These are phyloP conservation scores for Pterocles gutturalis DNA, from an alignment of 2,113 vertebrate genomes.

Conservation along the genomic window DNA sequence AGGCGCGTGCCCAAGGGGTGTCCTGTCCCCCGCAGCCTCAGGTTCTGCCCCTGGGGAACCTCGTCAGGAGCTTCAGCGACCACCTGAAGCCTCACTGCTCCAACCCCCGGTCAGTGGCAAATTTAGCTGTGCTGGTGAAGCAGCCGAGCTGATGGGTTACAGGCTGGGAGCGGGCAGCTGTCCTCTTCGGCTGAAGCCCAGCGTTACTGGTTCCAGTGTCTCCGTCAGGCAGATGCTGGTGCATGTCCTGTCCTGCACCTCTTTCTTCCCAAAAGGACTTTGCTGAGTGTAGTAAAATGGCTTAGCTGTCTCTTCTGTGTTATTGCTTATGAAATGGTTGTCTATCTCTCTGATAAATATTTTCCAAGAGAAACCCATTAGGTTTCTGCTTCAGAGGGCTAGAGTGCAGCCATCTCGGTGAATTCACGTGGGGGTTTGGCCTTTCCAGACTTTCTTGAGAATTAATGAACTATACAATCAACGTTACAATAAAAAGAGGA, in stretches of 20 bases:
- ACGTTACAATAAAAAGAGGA: neutral
- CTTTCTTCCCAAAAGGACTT: neutral
- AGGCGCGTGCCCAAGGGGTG: fast-evolving
- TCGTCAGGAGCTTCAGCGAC: neutral
- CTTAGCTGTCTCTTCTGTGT: neutral
- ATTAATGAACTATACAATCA: fast-evolving
- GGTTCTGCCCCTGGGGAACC: neutral
- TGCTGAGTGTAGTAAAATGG: neutral
- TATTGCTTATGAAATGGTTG: neutral
- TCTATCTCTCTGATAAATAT: neutral
- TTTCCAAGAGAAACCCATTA: neutral
- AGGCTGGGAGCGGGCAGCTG: neutral
- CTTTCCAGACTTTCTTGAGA: neutral
- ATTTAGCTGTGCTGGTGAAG: neutral
- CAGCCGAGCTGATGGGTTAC: neutral
- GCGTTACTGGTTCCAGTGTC: neutral
- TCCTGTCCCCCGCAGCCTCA: neutral
- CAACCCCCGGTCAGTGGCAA: fast-evolving
- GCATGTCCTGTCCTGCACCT: neutral
- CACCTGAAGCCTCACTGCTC: neutral
- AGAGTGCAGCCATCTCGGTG: neutral
- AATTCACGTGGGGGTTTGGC: neutral
- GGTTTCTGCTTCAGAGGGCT: neutral
- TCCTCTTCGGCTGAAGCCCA: neutral
- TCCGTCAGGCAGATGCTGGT: neutral